Evolutionary conservation across 2,113 vertebrate genomes (phyloP), one percentile per base, ranked within the genome.

Genomic region (Passer montanus): DNA sequence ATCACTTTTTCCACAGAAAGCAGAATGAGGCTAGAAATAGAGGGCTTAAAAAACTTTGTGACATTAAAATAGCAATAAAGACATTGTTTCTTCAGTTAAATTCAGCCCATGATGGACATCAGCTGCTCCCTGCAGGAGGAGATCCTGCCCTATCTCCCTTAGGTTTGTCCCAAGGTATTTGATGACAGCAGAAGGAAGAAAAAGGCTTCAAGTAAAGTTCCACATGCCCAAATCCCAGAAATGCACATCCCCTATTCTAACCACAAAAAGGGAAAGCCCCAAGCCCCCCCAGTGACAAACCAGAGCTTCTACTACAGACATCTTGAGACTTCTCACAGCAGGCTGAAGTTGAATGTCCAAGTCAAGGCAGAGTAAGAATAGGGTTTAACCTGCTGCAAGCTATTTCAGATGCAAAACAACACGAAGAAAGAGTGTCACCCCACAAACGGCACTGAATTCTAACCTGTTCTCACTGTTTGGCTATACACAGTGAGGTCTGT

Each of bases 221-320:
- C 91, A 69, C 15, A 35, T 47, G 37, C 31, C 43, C 39, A 73
- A 12, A 89, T 49, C 28, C n/a, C 46, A 79, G 43, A 84, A 90
- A 73, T 0, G 0, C 33, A 30, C 2, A 5, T 53, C 31, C 31
- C 20, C 27, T 75, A 53, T 84, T 69, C 59, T 26, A 11, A 19
- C 44, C n/a, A 62, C 21, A 55, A 33, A 89, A 67, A 10, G 23
- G 5, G 9, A 90, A 89, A 79, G 5, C 33, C 47, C 23, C 70
- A 85, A 13, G 58, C 5, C 21, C 43, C 10, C 10, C 33, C 9
- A 39, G 20, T 27, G 33, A 63, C 50, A 59, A 76, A 67, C 9
- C 39, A 74, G 24, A 44, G 35, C 13, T 78, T 62, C 43, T 75
- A 28, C 19, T 56, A 64, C 7, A 37, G 7, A 67, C 15, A 31